Conservation (phyloP, 2,888 invertebrate genomes). For the Odontocerum albicorne region DNA sequence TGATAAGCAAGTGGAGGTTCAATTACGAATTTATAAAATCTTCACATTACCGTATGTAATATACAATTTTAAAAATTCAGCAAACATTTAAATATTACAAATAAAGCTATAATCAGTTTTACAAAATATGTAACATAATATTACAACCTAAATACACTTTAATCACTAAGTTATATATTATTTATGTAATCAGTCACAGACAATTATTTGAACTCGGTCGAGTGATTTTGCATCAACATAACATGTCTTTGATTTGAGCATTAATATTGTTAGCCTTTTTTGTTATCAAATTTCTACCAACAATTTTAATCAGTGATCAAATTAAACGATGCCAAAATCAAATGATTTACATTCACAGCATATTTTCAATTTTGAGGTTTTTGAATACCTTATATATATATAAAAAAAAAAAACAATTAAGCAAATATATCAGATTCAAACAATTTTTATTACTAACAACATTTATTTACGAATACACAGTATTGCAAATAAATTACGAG, state of each 20-base stretch:
- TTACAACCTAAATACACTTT: conserved; percentile 30
- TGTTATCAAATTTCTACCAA: too few relatives aligned
- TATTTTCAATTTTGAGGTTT: too few relatives aligned
- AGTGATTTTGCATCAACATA: conserved; percentile 12
- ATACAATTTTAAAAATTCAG: conserved; percentile 23
- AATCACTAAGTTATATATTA: conserved; percentile 11
- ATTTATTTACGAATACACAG: too few relatives aligned
- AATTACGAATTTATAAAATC: conserved; percentile 18
- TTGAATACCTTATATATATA: too few relatives aligned
- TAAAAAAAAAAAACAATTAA: too few relatives aligned
- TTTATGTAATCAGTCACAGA: conserved; percentile 33
- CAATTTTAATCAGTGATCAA: too few relatives aligned
- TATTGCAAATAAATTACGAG: too few relatives aligned
- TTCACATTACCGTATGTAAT: conserved; percentile 1
- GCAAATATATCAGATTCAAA: too few relatives aligned
- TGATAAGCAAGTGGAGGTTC: conserved; percentile 12
- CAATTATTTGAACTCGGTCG: conserved; percentile 26
- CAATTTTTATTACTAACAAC: too few relatives aligned
- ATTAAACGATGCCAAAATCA: too few relatives aligned
- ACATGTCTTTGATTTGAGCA: conserved; percentile 12
- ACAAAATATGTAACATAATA: conserved; percentile 33
- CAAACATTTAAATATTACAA: conserved; percentile 27
- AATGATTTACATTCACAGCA: too few relatives aligned
- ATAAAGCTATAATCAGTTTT: conserved; percentile 30
- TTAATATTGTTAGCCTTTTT: conserved; percentile 2